Evolutionary conservation across 2,797 vertebrate species (phyloP), one percentile per base, ranked within the genome.

Genomic region (Paguma larvata): DNA sequence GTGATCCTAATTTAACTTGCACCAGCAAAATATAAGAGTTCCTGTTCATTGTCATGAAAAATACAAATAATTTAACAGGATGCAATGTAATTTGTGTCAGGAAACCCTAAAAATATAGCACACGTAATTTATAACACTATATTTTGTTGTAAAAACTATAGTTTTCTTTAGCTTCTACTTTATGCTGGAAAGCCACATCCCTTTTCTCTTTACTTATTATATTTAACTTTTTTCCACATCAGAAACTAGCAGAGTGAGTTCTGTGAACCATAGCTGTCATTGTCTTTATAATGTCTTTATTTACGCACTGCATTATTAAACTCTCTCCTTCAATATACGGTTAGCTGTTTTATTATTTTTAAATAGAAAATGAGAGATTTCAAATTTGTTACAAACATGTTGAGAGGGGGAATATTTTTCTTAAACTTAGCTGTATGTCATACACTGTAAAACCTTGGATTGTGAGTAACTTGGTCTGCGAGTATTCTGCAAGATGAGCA

Each of bases 121-220:
- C 1, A n/a, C 23, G 2, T 77, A 56, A 34, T 34, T 56, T 48
- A 15, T 2, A 6, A 77, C 56, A 53, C 41, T 41, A 68, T 41
- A 85, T 82, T 67, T 75, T 84, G n/a, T 53, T 70, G 19, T 59
- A 63, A 5, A 63, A 78, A 77, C 14, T 78, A 63, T 19, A n/a
- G 7, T 82, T 95, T 85, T 19, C n/a, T 79, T 92, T 82, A 79
- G 72, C 12, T 79, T 95, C 4, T 88, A 27, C 85, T 96, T 67
- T 51, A 51, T 51, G 15, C 19, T 65, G 25, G 53, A 53, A 72
- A 85, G 1, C 1, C 75, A 93, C 30, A 38, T 85, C 38, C 53
- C 63, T 72, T 78, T 3, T 65, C 19, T 89, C 19, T 56, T 83
- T 70, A 77, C 13, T 41, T 78, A 53, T 59, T 63, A 91, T 51